These are phyloP conservation scores for Pipistrellus pygmaeus DNA, from an alignment of 2,797 vertebrate genomes.

Conservation along the genomic window DNA sequence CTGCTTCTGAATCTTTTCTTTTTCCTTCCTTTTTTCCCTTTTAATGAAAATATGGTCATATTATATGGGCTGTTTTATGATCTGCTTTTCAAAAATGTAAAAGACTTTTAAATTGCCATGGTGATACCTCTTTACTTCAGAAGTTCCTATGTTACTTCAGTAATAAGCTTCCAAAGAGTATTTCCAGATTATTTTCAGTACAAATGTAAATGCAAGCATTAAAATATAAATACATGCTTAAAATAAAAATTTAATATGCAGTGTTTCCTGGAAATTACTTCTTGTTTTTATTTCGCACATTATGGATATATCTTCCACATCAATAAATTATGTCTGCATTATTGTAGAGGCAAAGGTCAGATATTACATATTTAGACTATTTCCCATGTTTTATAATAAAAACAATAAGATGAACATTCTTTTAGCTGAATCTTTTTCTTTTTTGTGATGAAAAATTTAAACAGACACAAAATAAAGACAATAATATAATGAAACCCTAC, in stretches of 20 bases:
- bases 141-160: background rate
- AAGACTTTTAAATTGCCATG: background rate
- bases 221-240: background rate
- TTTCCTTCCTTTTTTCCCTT: background rate
- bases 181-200: constrained; percentile 9
- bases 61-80: background rate
- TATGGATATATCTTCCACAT: background rate
- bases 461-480: background rate
- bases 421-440: background rate
- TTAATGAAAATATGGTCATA: background rate
- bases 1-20: background rate
- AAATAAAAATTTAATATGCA: constrained; percentile 29
- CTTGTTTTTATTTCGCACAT: background rate
- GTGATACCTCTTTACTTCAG: background rate
- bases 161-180: background rate
- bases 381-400: background rate
- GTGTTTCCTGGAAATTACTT: background rate
- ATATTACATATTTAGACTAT: background rate
- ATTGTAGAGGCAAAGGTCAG: background rate
- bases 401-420: background rate
- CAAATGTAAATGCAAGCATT: background rate
- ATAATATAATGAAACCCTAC: background rate
- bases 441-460: background rate
- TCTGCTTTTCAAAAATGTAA: background rate
- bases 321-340: background rate